These are phyloP conservation scores for Julus scandinavius DNA, from an alignment of 2,888 invertebrate genomes.

Conservation along the genomic window DNA sequence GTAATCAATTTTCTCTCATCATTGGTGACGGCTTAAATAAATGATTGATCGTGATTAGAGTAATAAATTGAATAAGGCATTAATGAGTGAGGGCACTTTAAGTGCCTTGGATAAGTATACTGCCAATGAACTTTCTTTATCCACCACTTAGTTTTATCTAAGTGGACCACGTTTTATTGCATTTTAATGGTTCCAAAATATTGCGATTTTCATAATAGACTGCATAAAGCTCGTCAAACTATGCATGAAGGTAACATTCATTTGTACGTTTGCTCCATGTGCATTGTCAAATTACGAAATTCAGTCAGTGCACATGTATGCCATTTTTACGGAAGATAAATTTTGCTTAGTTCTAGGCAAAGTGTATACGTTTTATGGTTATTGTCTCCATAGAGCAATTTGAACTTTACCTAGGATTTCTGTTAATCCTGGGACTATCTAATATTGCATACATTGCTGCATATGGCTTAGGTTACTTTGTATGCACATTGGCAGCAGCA, in stretches of 20 bases:
- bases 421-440: not conserved
- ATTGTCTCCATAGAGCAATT: not conserved
- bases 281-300: not conserved
- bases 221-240: not conserved
- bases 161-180: not conserved
- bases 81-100: not conserved
- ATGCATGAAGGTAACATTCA: not conserved
- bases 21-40: not conserved
- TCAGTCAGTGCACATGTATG: not conserved
- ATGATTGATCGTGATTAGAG: not conserved
- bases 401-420: not conserved
- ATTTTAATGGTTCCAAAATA: not conserved
- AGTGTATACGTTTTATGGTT: not conserved
- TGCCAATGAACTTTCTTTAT: not conserved
- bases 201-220: too few species aligned
- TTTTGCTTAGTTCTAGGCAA: not conserved
- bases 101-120: not conserved
- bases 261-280: not conserved
- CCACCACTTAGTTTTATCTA: not conserved
- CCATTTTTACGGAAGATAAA: constrained; percentile 24
- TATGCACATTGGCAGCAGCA: not conserved
- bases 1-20: too few species aligned
- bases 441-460: not conserved
- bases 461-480: not conserved
- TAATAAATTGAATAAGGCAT: not conserved